These are phyloP conservation scores for Cathartes aura DNA, from an alignment of 2,113 vertebrate species.

Conservation along the genomic window DNA sequence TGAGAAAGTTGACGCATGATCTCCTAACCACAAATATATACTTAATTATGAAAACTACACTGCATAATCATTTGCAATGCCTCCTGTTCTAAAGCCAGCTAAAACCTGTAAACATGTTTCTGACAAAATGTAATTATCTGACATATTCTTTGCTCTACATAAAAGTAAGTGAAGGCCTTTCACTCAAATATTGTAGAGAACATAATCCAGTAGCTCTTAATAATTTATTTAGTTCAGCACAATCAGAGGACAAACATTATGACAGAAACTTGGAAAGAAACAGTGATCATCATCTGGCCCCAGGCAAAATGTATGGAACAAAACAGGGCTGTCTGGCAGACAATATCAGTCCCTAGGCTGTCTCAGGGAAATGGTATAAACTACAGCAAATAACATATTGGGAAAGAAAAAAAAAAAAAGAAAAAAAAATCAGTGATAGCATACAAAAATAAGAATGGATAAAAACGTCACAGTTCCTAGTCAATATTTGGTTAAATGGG, in stretches of 20 bases:
- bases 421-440: neutral
- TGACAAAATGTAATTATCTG: neutral
- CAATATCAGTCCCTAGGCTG: neutral
- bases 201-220: neutral
- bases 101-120: neutral
- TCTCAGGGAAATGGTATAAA: neutral
- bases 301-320: neutral
- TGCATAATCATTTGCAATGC: neutral
- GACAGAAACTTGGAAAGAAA: neutral
- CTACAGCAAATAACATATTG: neutral
- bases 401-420: neutral
- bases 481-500: neutral
- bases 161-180: neutral
- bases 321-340: neutral
- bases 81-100: neutral
- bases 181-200: neutral
- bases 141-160: neutral
- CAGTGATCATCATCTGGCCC: neutral
- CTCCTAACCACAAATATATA: neutral
- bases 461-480: neutral
- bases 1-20: neutral
- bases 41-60: neutral
- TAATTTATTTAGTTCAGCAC: constrained; percentile 1
- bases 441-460: neutral
- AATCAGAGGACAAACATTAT: neutral